These are phyloP conservation scores for Idris sp. DNA, from an alignment of 1,140 invertebrate genomes.

Conservation along the genomic window DNA sequence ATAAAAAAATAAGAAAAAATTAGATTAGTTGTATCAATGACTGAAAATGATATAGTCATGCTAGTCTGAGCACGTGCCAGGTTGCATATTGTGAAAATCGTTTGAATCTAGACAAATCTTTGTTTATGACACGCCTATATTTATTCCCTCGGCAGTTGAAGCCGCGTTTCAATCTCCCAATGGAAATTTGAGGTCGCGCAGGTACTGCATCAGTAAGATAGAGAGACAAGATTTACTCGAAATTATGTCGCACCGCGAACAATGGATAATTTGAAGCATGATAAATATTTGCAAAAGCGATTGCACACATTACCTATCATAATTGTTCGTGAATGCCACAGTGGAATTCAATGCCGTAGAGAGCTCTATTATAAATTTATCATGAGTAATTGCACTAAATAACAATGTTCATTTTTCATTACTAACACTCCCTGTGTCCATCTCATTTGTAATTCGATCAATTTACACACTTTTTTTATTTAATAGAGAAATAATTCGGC, in stretches of 20 bases:
- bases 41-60: conserved; percentile 16
- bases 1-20: too few relatives aligned
- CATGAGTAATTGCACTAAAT: conserved; percentile 28
- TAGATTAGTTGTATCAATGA: conserved; percentile 16
- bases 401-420: conserved; percentile 47
- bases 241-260: conserved; percentile 18
- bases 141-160: conserved; percentile 42
- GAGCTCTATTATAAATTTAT: conserved; percentile 34
- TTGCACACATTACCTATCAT: conserved; percentile 42
- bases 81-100: conserved; percentile 31
- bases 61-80: conserved; percentile 37
- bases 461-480: too few relatives aligned
- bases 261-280: conserved; percentile 36
- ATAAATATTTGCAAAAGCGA: conserved; percentile 55
- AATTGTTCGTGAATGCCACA: conserved; percentile 37
- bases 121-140: conserved; percentile 50
- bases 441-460: too few relatives aligned
- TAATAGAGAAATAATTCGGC: too few relatives aligned
- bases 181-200: conserved; percentile 32
- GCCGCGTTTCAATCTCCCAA: conserved; percentile 27
- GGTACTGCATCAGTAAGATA: conserved; percentile 7
- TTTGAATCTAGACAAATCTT: conserved; percentile 50
- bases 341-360: too few relatives aligned
- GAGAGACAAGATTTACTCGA: conserved; percentile 16
- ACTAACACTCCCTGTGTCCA: too few relatives aligned